Evolutionary conservation across 2,113 vertebrate genomes (phyloP).

Genomic region (Orientallactaga bullata): DNA sequence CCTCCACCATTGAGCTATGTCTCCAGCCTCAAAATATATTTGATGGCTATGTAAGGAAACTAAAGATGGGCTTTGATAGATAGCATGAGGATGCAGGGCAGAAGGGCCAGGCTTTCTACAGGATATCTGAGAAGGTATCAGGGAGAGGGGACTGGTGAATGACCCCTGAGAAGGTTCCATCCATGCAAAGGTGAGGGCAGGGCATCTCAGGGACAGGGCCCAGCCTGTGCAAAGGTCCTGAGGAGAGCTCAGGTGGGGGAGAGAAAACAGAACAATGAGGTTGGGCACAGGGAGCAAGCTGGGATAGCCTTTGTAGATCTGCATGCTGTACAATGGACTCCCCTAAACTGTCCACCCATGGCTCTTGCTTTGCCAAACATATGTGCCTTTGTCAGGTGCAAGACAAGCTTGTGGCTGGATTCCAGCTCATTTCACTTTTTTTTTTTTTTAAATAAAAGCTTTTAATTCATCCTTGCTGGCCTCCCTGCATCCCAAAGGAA

Average conservation of each 20-base stretch:
- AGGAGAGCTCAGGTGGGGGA: accelerated
- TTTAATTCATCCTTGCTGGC: slow-evolving; percentile 52
- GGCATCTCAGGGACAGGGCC: accelerated
- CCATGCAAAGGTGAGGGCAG: too few species aligned
- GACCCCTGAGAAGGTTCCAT: background rate
- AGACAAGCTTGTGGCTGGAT: slow-evolving; percentile 56
- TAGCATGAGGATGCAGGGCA: background rate
- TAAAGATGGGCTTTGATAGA: too few species aligned
- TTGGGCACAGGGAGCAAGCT: background rate
- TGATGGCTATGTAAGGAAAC: background rate
- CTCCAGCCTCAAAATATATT: too few species aligned
- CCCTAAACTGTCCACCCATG: background rate
- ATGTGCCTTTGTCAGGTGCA: slow-evolving; percentile 23
- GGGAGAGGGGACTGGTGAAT: accelerated
- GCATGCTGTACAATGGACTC: accelerated
- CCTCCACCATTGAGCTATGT: background rate
- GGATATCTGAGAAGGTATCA: background rate
- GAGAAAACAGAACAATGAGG: accelerated
- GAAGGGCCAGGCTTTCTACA: background rate
- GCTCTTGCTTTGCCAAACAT: slow-evolving; percentile 1
- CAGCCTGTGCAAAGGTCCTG: background rate
- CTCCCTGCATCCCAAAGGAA: slow-evolving; percentile 57
- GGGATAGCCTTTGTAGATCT: background rate
- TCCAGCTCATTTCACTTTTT: slow-evolving; percentile 62
- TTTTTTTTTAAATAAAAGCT: background rate